A percentile compares a stretch with the other conserved stretches of the same genome.
These are phyloP conservation scores for Spisula solida DNA, from an alignment of 2,888 invertebrate species.

Conservation along the genomic window DNA sequence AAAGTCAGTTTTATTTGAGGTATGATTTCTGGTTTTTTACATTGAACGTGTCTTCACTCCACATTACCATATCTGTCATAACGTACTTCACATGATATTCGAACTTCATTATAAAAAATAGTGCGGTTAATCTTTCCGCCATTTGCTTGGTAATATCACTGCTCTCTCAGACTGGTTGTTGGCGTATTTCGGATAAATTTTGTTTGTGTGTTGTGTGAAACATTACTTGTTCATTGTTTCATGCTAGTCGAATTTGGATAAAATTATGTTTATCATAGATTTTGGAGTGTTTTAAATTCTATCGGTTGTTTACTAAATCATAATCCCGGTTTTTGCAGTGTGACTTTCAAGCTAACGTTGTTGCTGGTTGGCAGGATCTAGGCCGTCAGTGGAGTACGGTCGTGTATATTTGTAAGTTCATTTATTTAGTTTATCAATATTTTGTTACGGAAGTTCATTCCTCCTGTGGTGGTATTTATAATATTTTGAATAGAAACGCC, in stretches of 20 bases:
- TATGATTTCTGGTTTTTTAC: neutral
- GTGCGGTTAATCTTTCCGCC: conserved; percentile 43
- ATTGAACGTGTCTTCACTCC: neutral
- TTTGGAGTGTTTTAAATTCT: neutral
- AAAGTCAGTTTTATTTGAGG: neutral
- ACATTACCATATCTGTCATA: neutral
- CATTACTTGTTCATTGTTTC: neutral
- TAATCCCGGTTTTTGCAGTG: neutral
- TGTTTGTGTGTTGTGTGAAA: neutral
- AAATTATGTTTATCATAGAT: neutral
- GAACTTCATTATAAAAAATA: conserved; percentile 26
- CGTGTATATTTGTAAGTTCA: neutral
- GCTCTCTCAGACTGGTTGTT: conserved; percentile 2
- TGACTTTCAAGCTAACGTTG: conserved; percentile 19
- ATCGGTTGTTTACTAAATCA: neutral
- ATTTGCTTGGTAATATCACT: neutral
- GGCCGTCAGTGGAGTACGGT: conserved; percentile 15
- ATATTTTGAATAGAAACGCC: neutral
- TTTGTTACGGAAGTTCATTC: neutral
- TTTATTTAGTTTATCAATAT: neutral
- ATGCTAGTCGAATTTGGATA: neutral
- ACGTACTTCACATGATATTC: neutral
- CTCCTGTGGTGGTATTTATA: neutral
- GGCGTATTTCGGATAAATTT: conserved; percentile 5
- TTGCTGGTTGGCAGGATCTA: neutral